phyloP scores from a whole-genome alignment of 1,140 invertebrate genomes.

The Paracyclopina nana region DNA sequence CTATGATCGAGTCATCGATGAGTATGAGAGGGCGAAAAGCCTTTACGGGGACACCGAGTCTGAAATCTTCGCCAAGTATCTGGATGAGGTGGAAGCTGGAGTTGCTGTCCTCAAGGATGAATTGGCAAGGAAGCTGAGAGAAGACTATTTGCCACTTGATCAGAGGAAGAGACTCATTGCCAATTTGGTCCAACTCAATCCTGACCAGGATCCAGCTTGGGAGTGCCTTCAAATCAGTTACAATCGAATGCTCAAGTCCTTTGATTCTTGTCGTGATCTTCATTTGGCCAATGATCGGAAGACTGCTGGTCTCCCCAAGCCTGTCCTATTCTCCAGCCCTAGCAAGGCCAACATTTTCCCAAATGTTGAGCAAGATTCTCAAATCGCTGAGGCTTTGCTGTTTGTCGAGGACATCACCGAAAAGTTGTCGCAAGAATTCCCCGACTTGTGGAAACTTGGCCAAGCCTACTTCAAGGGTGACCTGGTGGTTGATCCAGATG shows the following conservation, averaged over 20 bases:
- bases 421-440: conserved; percentile 44
- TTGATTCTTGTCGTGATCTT: conserved; percentile 40
- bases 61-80: conserved; percentile 59
- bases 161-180: conserved; percentile 77
- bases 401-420: conserved; percentile 53
- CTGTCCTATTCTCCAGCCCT: neutral
- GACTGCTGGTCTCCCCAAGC: neutral
- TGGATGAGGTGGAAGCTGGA: conserved; percentile 69
- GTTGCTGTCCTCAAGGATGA: conserved; percentile 58
- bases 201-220: conserved; percentile 73
- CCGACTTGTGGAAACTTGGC: conserved; percentile 69
- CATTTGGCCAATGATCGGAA: conserved; percentile 20
- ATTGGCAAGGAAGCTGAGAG: conserved; percentile 55
- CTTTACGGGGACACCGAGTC: conserved; percentile 88
- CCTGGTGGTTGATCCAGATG: conserved; percentile 45
- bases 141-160: conserved; percentile 65
- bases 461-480: conserved; percentile 73
- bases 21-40: conserved; percentile 86
- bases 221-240: conserved; percentile 59
- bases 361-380: conserved; percentile 10
- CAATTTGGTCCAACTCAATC: conserved; percentile 40
- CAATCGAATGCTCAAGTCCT: conserved; percentile 43
- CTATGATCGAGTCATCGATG: conserved; percentile 92
- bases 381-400: conserved; percentile 31
- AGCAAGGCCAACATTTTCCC: neutral